Evolutionary conservation across 2,113 vertebrate species (phyloP), one percentile per base, ranked within the genome.

Genomic region (Castor canadensis): DNA sequence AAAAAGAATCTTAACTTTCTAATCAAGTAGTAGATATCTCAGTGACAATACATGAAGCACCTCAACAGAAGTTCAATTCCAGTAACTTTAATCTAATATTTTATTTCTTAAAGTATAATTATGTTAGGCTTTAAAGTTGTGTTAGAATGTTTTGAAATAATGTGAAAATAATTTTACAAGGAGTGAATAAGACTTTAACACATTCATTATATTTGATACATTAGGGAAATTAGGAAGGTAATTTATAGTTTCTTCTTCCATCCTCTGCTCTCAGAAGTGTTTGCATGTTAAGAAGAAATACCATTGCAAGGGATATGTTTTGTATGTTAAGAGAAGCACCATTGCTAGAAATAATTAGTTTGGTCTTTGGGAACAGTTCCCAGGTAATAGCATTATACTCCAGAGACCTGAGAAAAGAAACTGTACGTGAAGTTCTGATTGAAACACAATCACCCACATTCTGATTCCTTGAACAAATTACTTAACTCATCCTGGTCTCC

Each of bases 51-150:
- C 56, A 87, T 49, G 49, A 79, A 84, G 32, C 43, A 79, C 58
- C 8, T 84, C 28, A 69, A 58, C 20, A 47, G 66, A 90, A 79
- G 60, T 92, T 87, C n/a, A 47, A 52, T 56, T 60, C 17, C 72
- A 86, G 89, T 91, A 77, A 49, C 60, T 90, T 91, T 87, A 89
- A 86, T 82, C 47, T 64, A 85, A 92, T 93, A 89, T 86, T 89
- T 93, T 89, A 49, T 75, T 83, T 93, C 30, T 87, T 47, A 89
- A 83, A 73, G 49, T 38, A 11, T 87, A 75, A 45, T 93, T 95
- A 45, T 62, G 73, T 95, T 94, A 72, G 43, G 20, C 80, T 88
- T 89, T 87, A 73, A 80, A 86, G 3, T 67, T 43, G 15, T n/a
- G 15, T 62, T 81, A 95, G 75, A 85, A 67, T 38, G 26, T 1